Conservation (phyloP, 2,113 vertebrate genomes). For the Megaceryle maxima region DNA sequence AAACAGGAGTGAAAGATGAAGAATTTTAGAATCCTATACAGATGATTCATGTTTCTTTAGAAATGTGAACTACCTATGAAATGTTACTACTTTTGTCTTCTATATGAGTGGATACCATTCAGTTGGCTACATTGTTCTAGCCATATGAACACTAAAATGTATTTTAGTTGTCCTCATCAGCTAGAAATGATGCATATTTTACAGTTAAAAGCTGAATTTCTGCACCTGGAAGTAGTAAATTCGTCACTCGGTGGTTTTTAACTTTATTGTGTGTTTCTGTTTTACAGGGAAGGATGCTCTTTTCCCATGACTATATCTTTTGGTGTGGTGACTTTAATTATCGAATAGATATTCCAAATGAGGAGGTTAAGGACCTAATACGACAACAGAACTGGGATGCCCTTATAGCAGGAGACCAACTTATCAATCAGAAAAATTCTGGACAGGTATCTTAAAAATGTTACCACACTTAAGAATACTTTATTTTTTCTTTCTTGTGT, state of each 20-base stretch:
- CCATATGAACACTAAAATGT: neutral
- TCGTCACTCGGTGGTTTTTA: neutral
- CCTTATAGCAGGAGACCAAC: conserved; percentile 91
- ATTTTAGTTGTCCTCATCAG: neutral
- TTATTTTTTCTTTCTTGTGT: neutral
- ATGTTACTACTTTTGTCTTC: neutral
- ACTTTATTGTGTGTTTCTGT: neutral
- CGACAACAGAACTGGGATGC: conserved; percentile 92
- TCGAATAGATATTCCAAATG: conserved; percentile 92
- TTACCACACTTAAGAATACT: neutral
- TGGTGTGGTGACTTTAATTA: conserved; percentile 99
- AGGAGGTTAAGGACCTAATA: conserved; percentile 96
- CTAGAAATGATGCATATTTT: neutral
- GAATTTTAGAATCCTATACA: neutral
- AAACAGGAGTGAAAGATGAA: neutral
- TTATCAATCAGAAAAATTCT: conserved; percentile 91
- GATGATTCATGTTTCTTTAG: neutral
- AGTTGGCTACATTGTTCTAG: neutral
- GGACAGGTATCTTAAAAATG: conserved; percentile 79
- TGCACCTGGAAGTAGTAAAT: neutral
- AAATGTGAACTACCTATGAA: neutral
- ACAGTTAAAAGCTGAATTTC: neutral
- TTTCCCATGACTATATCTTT: conserved; percentile 97
- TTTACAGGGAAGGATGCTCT: conserved; percentile 90
- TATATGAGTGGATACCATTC: neutral